Evolutionary conservation across 2,113 vertebrate genomes (phyloP), one percentile per base, ranked within the genome.

Genomic region (Poeciliopsis prolifica): DNA sequence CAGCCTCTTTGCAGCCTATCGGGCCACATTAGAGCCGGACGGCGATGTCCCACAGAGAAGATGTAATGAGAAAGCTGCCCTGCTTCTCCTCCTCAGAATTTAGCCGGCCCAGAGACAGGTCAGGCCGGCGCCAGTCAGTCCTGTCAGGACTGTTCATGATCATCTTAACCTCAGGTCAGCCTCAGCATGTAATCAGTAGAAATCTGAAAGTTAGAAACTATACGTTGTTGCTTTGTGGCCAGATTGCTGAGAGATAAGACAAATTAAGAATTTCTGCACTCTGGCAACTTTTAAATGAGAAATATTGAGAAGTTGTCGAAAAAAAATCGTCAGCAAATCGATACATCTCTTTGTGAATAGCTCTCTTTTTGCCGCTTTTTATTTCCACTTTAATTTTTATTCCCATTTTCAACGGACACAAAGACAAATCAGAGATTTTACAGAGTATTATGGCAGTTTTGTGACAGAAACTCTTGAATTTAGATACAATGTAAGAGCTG

Each of bases 31-130:
- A 61, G 62, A 24, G 15, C 10, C 19, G 5, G 13, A 17, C 9
- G 61, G 17, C 78, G 79, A 91, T 75, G 67, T 75, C 75, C 72
- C 78, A 24, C 51, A 31, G 31, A 44, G 61, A 65, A 68, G 72
- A 88, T 87, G 74, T 61, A 68, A 80, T 81, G 79, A 68, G 40
- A 19, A 80, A 74, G 68, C 66, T 79, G 81, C 68, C 81, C 29
- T 44, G 40, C 67, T 74, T 70, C 61, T 48, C 42, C 60, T 75
- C 66, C 15, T 87, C 72, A 66, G 13, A 24, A 48, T 11, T 64
- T 24, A 24, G 6, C 30, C 51, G 24, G 61, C 31, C 15, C 40
- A 37, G n/a, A 24, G 72, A 0, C 42, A 22, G 37, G 64, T 68
- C 37, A 0, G 72, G 54, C 29, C 69, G 70, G 17, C 12, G 26